Percentiles rank a stretch among this genome's conserved stretches.
phyloP scores from a whole-genome alignment of 2,797 vertebrate species.

The Parauchenoglanis ngamensis region DNA sequence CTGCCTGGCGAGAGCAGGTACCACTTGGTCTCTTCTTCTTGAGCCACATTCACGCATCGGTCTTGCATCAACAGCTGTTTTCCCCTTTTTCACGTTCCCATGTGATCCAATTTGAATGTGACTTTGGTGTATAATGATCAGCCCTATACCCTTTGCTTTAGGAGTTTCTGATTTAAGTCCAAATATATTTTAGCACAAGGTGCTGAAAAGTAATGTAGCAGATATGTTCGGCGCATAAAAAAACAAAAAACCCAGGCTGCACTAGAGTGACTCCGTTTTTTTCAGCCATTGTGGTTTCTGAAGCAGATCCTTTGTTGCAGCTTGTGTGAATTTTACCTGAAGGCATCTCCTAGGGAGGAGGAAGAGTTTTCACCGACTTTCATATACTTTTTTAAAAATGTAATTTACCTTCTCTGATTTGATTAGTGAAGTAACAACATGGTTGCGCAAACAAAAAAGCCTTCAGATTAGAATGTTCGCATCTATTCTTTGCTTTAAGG shows the following conservation, averaged over 20 bases:
- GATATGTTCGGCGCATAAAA: too few species aligned
- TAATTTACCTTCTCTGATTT: neutral
- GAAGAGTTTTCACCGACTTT: neutral
- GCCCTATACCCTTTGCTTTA: neutral
- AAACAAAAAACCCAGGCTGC: neutral
- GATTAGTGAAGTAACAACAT: neutral
- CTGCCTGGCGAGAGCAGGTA: constrained; percentile 85
- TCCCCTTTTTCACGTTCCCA: neutral
- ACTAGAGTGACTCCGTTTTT: neutral
- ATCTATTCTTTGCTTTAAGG: neutral
- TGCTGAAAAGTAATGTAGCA: neutral
- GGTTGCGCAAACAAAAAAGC: neutral
- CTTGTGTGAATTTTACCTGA: constrained; percentile 6
- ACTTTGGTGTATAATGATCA: neutral
- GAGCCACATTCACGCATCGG: constrained; percentile 42
- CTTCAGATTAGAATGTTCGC: neutral
- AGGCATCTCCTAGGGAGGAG: neutral
- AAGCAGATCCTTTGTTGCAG: neutral
- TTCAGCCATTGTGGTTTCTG: neutral
- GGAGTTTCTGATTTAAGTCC: neutral
- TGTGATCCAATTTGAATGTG: neutral
- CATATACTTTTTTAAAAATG: neutral
- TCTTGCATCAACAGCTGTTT: neutral
- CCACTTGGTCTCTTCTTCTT: neutral
- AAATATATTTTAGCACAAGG: neutral